Base-by-base conservation (phyloP, 1,140 invertebrate species). In the Eriocheir sinensis region DNA sequence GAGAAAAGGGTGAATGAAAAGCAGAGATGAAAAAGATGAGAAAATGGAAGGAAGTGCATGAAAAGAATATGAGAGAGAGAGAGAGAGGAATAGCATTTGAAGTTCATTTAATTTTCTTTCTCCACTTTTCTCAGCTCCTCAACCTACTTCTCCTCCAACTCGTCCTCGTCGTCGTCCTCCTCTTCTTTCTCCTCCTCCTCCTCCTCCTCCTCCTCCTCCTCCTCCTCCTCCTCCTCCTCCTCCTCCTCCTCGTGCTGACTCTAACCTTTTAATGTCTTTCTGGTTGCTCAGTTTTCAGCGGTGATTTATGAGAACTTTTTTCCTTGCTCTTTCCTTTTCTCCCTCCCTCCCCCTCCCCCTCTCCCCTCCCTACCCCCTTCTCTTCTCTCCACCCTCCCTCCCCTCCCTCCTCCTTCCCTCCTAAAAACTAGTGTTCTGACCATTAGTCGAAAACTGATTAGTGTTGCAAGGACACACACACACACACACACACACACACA, bases 51-150 rank as follows among this genome's bases (percentile, higher is more conserved):
- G 32, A 30, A 44, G 30, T n/a, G 4, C 32, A 15, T 0, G 17
- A 85, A 4, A 8, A 89, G 88, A 85, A 30, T 17, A 30, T 32
- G 81, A 85, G 83, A 89, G 88, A 85, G 81, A 40, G 81, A 85
- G 81, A 85, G 83, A 85, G 83, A 85, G 83, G 12, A 53, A 53
- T 38, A 48, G 88, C 30, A 53, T 44, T 38, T 44, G 88, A 89
- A 44, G 41, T 32, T 44, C 40, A 72, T 72, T 72, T n/a, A 72
- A 72, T 72, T 72, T 72, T 72, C 60, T 72, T 72, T 72, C 27
- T 72, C 60, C 60, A 72, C 60, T 72, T 72, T 72, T 72, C 60
- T 72, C 60, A 72, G 60, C 60, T 72, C 60, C 27, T 53, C 48
- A 53, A 53, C 48, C 48, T 53, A 53, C 48, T 53, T 53, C 48